Evolutionary conservation across 23 tunicate genomes (phyloP), one percentile per base, ranked within the genome.

Genomic region (Ciona savignyi): DNA sequence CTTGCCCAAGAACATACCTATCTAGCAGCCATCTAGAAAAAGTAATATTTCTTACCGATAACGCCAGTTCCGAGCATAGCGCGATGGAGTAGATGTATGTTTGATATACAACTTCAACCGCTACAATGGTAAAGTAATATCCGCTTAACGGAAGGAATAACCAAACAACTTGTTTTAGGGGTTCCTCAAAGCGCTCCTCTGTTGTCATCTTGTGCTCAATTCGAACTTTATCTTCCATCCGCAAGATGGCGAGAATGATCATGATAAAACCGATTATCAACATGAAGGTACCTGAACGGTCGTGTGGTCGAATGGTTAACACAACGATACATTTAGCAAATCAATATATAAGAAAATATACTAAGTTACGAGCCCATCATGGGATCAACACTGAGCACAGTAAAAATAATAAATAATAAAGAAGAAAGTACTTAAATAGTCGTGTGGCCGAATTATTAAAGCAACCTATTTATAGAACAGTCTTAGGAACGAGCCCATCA

Each of bases 1-100:
- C n/a, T n/a, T n/a, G n/a, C n/a, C n/a, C n/a, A n/a, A n/a, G n/a
- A n/a, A n/a, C n/a, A n/a, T n/a, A n/a, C n/a, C n/a, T n/a, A n/a
- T n/a, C n/a, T n/a, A n/a, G n/a, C n/a, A n/a, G n/a, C n/a, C n/a
- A 49, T 20, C 61, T 49, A 49, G 20, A 49, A 49, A 11, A 49
- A 49, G 61, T 49, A 11, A 20, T 20, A 11, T 20, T 21, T 15
- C 95, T 87, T 75, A 87, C 95, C 70, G 95, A 74, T 70, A 87
- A 87, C 29, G 32, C 42, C 0, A 87, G 74, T 15, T 72, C 74
- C 4, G 96, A 88, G 35, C 96, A 88, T 3, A 88, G 27, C 1
- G 96, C 79, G 0, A 88, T 73, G 2, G 96, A 88, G 29, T 88
- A 88, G 48, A 88, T 84, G 73, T 81, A 88, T n/a, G 83, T 83